These are phyloP conservation scores for Teleogryllus occipitalis DNA, from an alignment of 1,140 invertebrate species.

Conservation along the genomic window DNA sequence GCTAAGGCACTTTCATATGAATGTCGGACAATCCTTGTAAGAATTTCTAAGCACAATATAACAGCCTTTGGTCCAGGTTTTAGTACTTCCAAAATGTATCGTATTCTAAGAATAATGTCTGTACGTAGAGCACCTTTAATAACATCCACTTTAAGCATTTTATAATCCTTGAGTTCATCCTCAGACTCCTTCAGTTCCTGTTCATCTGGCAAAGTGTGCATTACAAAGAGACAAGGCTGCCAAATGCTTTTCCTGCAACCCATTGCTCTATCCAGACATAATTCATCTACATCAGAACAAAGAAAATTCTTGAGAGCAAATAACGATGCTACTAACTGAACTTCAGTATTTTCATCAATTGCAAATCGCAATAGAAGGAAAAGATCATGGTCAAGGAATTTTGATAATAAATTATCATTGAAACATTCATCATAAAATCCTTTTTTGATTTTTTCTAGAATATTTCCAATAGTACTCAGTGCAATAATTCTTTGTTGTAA, in stretches of 20 bases:
- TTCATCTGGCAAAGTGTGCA: background rate
- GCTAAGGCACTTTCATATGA: slow-evolving; percentile 48
- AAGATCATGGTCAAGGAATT: slow-evolving; percentile 51
- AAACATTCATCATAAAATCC: slow-evolving; percentile 54
- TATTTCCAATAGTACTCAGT: slow-evolving; percentile 65
- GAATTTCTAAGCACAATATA: slow-evolving; percentile 57
- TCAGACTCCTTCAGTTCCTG: slow-evolving; percentile 41
- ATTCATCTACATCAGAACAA: slow-evolving; percentile 67
- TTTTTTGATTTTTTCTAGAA: slow-evolving; percentile 56
- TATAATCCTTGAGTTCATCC: slow-evolving; percentile 71
- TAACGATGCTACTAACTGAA: slow-evolving; percentile 61
- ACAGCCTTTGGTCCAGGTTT: slow-evolving; percentile 55
- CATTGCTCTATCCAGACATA: slow-evolving; percentile 53
- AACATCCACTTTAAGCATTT: slow-evolving; percentile 68
- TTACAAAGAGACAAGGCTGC: slow-evolving; percentile 48
- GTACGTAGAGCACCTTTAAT: slow-evolving; percentile 64
- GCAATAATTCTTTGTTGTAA: slow-evolving; percentile 72
- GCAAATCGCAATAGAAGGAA: slow-evolving; percentile 75
- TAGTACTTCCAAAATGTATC: slow-evolving; percentile 58
- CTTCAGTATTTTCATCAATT: slow-evolving; percentile 70
- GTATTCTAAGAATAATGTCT: slow-evolving; percentile 61
- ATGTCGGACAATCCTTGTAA: slow-evolving; percentile 58
- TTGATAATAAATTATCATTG: slow-evolving; percentile 41
- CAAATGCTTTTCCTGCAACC: slow-evolving; percentile 53
- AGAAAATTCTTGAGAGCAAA: slow-evolving; percentile 63